Evolutionary conservation across 2,888 invertebrate species (phyloP).

Genomic region (Temnothorax unifasciatus): DNA sequence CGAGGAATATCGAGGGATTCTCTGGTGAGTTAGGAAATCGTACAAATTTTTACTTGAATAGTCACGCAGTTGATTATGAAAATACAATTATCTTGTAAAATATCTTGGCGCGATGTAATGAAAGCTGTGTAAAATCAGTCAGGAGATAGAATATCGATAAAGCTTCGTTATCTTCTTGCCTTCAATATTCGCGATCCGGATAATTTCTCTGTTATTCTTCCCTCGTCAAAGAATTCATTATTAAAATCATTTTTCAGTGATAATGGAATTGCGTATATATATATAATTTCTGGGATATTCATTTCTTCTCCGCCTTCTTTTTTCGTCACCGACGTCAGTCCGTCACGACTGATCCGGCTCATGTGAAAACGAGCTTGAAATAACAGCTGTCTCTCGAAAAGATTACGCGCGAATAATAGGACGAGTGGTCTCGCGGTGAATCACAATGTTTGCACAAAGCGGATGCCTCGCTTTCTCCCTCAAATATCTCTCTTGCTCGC

Average conservation of each 20-base stretch:
- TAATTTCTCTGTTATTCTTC: background rate
- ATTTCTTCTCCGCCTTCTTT: no score
- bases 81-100: slow-evolving; percentile 14
- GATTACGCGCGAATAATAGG: slow-evolving; percentile 60
- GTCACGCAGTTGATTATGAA: background rate
- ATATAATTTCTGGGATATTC: slow-evolving; percentile 1
- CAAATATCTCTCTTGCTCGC: slow-evolving; percentile 35
- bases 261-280: background rate
- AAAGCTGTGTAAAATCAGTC: background rate
- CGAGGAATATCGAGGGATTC: background rate
- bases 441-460: slow-evolving; percentile 70
- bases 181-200: slow-evolving; percentile 7
- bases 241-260: slow-evolving; percentile 18
- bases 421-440: slow-evolving; percentile 62
- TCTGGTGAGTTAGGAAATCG: background rate
- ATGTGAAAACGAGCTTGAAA: slow-evolving; percentile 52
- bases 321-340: background rate
- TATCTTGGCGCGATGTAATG: background rate
- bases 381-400: slow-evolving; percentile 51
- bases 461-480: slow-evolving; percentile 46
- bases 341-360: slow-evolving; percentile 10
- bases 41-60: background rate
- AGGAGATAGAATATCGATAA: background rate
- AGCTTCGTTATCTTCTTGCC: background rate
- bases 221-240: slow-evolving; percentile 8